These are phyloP conservation scores for Gerris lacustris DNA, from an alignment of 2,888 invertebrate genomes.

Conservation along the genomic window DNA sequence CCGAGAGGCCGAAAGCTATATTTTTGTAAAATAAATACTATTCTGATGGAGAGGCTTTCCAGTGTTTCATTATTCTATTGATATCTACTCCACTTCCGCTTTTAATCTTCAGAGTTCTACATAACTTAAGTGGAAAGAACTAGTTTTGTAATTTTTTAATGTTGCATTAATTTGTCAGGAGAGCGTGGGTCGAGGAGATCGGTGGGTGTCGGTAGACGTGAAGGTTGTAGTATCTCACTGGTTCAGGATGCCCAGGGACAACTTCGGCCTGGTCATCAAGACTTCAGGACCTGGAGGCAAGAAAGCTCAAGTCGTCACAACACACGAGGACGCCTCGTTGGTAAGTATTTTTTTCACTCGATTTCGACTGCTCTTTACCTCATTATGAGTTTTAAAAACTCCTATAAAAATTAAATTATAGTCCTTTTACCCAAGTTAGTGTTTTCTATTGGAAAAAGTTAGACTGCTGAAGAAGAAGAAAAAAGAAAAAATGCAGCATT, in stretches of 20 bases:
- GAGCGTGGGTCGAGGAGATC: slow-evolving; percentile 46
- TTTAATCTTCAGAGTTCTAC: too few relatives aligned
- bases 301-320: slow-evolving; percentile 1
- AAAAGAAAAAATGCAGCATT: too few relatives aligned
- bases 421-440: too few relatives aligned
- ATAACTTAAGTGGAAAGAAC: too few relatives aligned
- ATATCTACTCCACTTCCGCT: too few relatives aligned
- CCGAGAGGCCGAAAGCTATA: too few relatives aligned
- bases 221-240: slow-evolving; percentile 63
- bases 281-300: background rate
- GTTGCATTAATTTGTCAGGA: slow-evolving; percentile 33
- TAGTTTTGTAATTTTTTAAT: too few relatives aligned
- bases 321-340: background rate
- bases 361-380: background rate
- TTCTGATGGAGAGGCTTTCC: too few relatives aligned
- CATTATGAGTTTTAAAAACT: background rate
- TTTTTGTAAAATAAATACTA: too few relatives aligned
- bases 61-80: too few relatives aligned
- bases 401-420: background rate
- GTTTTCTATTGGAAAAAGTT: too few relatives aligned
- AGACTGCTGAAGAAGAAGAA: too few relatives aligned
- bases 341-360: background rate
- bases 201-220: slow-evolving; percentile 64
- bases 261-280: slow-evolving; percentile 58
- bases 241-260: slow-evolving; percentile 59